Evolutionary conservation across 2,888 invertebrate genomes (phyloP).

Genomic region (Trissoscelio sp.): DNA sequence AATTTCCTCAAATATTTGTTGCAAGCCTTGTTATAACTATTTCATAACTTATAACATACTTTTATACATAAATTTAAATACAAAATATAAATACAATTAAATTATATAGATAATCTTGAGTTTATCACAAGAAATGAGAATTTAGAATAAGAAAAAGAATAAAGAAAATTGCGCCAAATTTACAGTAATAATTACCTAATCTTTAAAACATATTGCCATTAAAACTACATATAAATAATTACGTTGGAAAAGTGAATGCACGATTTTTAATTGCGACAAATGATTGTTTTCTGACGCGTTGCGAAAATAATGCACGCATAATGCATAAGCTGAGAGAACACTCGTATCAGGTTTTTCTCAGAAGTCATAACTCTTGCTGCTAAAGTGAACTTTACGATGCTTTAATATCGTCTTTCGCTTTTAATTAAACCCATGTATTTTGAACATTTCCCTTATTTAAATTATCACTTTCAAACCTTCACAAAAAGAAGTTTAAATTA

Average conservation of each 20-base stretch:
- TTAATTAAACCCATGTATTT: background rate
- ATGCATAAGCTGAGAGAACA: conserved; percentile 8
- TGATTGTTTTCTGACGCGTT: conserved; percentile 9
- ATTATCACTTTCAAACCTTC: too few species aligned
- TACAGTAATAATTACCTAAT: too few species aligned
- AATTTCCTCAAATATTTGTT: too few species aligned
- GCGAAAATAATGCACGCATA: conserved; percentile 21
- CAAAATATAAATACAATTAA: too few species aligned
- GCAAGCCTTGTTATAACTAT: too few species aligned
- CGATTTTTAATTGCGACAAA: conserved; percentile 15
- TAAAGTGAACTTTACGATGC: conserved; percentile 5
- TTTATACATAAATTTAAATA: too few species aligned
- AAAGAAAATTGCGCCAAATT: too few species aligned
- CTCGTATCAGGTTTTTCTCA: conserved; percentile 12
- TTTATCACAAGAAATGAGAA: too few species aligned
- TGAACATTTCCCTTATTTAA: background rate
- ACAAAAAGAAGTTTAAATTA: background rate
- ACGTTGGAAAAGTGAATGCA: background rate
- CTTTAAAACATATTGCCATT: background rate
- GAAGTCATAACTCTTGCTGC: conserved; percentile 12
- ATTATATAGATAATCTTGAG: too few species aligned
- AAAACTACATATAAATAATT: background rate
- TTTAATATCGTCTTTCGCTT: background rate
- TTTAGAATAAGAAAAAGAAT: too few species aligned
- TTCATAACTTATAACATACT: too few species aligned